These are phyloP conservation scores for Ariopsis seemanni DNA, from an alignment of 2,113 vertebrate genomes.

Conservation along the genomic window DNA sequence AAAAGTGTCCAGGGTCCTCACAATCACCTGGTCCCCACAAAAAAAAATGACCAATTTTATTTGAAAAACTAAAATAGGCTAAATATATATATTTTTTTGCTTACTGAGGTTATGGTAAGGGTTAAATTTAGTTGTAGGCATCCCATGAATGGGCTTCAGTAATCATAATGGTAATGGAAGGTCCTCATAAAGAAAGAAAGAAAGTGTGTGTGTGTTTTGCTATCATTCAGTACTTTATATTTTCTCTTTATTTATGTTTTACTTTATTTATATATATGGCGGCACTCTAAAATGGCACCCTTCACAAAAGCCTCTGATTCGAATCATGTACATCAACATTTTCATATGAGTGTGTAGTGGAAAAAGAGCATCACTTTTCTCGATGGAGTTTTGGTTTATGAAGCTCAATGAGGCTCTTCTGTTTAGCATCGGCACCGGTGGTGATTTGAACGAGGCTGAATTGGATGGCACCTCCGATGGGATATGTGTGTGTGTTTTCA, in stretches of 20 bases:
- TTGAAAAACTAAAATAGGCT: neutral
- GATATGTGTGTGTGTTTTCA: constrained; percentile 73
- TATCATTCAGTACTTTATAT: no score
- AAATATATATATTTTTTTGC: neutral
- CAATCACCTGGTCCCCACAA: neutral
- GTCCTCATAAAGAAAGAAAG: neutral
- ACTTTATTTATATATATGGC: no score
- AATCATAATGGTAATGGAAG: neutral
- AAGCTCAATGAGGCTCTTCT: constrained; percentile 48
- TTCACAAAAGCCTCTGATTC: neutral
- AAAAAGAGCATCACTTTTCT: constrained; percentile 18
- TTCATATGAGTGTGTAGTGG: constrained; percentile 2
- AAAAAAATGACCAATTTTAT: neutral
- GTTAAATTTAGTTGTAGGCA: neutral
- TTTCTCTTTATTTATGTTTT: no score
- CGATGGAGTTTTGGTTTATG: neutral
- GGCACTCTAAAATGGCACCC: no score
- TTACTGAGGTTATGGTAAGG: neutral
- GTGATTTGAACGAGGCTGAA: constrained; percentile 54
- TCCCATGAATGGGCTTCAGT: neutral
- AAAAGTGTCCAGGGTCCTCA: neutral
- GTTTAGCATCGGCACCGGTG: constrained; percentile 24
- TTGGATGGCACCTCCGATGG: constrained; percentile 68
- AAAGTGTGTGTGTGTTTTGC: no score
- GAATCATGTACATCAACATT: neutral